Percentiles rank a stretch among this genome's conserved stretches.
phyloP scores from a whole-genome alignment of 1,140 invertebrate species.

The Pseudoatta argentina region DNA sequence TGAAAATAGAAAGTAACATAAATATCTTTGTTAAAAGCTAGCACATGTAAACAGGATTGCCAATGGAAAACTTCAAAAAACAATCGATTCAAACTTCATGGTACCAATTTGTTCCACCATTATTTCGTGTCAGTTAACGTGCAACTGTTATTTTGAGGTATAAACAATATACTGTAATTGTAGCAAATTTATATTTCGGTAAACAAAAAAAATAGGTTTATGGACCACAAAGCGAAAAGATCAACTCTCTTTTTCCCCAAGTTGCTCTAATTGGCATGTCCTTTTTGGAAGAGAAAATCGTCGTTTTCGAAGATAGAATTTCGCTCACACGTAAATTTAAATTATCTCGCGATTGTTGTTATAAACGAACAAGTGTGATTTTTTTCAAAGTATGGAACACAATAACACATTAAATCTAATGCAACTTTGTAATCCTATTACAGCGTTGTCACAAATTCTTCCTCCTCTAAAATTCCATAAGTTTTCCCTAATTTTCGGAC shows the following conservation, averaged over 20 bases:
- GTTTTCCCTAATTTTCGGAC: too few relatives aligned
- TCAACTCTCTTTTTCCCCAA: not conserved
- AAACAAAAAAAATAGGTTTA: not conserved
- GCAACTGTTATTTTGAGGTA: not conserved
- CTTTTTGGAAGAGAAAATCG: not conserved
- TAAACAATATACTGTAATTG: not conserved
- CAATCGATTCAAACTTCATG: not conserved
- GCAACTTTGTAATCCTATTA: constrained; percentile 19
- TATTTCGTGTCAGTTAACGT: constrained; percentile 1
- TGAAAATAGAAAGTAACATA: not conserved
- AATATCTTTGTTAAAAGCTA: not conserved
- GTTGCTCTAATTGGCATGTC: not conserved
- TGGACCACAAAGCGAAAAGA: not conserved
- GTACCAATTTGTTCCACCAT: constrained; percentile 11
- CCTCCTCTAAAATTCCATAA: too few relatives aligned
- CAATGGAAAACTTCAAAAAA: constrained; percentile 22
- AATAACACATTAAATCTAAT: not conserved
- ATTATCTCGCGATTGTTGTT: not conserved
- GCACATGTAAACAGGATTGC: not conserved
- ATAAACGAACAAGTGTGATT: not conserved
- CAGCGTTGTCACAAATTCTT: not conserved
- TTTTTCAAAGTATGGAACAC: not conserved
- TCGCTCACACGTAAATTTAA: not conserved
- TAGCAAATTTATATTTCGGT: constrained; percentile 32
- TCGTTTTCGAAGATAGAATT: not conserved